A percentile compares a stretch with the other conserved stretches of the same genome.
Evolutionary conservation across 2,888 invertebrate genomes (phyloP).

Genomic region (Hemicrepidius hirtus): DNA sequence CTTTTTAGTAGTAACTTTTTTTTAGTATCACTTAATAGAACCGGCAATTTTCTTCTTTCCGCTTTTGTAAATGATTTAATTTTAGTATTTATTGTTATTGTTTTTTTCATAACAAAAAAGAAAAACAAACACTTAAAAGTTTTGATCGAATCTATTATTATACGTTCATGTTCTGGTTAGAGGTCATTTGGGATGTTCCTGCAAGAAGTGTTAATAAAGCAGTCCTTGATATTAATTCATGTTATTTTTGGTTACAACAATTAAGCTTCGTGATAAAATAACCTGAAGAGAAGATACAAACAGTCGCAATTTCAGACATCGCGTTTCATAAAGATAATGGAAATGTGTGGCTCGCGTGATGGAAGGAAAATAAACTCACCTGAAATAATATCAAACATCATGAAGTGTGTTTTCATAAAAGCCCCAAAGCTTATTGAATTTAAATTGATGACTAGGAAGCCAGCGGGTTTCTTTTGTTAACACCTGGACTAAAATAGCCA

Average conservation of each 20-base stretch:
- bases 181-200: neutral
- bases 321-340: slow-evolving; percentile 46
- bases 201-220: neutral
- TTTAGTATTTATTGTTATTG: too few species aligned
- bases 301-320: slow-evolving; percentile 37
- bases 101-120: too few species aligned
- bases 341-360: slow-evolving; percentile 46
- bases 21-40: too few species aligned
- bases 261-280: slow-evolving; percentile 33
- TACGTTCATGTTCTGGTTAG: too few species aligned
- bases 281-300: slow-evolving; percentile 24
- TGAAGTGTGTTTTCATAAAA: slow-evolving; percentile 14
- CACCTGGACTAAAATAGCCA: slow-evolving; percentile 20
- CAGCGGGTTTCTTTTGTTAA: slow-evolving; percentile 14
- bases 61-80: too few species aligned
- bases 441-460: slow-evolving; percentile 24
- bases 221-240: neutral
- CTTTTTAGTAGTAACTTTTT: too few species aligned
- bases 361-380: slow-evolving; percentile 33
- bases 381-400: slow-evolving; percentile 37
- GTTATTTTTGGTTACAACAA: slow-evolving; percentile 24
- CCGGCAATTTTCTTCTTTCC: neutral
- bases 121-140: neutral
- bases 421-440: slow-evolving; percentile 19
- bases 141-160: too few species aligned